phyloP scores from a whole-genome alignment of 2,113 vertebrate species.

The Theristicus caerulescens region DNA sequence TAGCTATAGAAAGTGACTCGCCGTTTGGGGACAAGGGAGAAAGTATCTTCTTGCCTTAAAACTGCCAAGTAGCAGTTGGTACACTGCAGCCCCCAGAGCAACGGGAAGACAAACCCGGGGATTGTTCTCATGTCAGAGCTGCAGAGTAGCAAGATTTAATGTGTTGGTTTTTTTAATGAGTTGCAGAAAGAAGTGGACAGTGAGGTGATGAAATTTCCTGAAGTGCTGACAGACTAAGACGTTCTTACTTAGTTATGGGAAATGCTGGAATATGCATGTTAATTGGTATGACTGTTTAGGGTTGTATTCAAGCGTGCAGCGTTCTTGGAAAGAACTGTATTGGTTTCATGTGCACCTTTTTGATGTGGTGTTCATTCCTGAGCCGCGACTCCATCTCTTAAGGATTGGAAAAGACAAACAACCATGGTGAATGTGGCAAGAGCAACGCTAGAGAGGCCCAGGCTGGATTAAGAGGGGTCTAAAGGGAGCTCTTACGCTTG shows the following conservation, averaged over 20 bases:
- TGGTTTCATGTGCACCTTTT: conserved; percentile 60
- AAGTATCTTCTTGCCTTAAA: conserved; percentile 3
- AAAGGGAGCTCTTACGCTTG: neutral
- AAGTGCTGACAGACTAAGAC: conserved; percentile 59
- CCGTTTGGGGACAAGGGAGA: neutral
- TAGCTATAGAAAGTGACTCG: neutral
- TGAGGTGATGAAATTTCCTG: conserved; percentile 62
- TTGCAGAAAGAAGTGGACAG: conserved; percentile 67
- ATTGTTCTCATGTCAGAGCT: conserved; percentile 57
- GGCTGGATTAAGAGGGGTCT: neutral
- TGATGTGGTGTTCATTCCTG: conserved; percentile 62
- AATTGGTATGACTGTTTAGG: conserved; percentile 62
- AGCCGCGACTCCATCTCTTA: conserved; percentile 24
- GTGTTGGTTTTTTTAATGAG: conserved; percentile 61
- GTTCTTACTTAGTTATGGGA: conserved; percentile 62
- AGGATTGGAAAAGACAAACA: conserved; percentile 47
- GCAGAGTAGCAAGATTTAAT: conserved; percentile 50
- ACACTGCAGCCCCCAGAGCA: conserved; percentile 17
- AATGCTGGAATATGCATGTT: conserved; percentile 62
- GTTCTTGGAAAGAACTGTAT: conserved; percentile 50
- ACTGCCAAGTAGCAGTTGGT: neutral
- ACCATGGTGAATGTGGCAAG: neutral
- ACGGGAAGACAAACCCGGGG: conserved; percentile 13
- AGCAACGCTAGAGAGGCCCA: conserved; percentile 6
- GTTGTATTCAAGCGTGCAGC: conserved; percentile 39